A percentile compares a stretch with the other conserved stretches of the same genome.
These are phyloP conservation scores for Momotus momota DNA, from an alignment of 2,797 vertebrate species.

Conservation along the genomic window DNA sequence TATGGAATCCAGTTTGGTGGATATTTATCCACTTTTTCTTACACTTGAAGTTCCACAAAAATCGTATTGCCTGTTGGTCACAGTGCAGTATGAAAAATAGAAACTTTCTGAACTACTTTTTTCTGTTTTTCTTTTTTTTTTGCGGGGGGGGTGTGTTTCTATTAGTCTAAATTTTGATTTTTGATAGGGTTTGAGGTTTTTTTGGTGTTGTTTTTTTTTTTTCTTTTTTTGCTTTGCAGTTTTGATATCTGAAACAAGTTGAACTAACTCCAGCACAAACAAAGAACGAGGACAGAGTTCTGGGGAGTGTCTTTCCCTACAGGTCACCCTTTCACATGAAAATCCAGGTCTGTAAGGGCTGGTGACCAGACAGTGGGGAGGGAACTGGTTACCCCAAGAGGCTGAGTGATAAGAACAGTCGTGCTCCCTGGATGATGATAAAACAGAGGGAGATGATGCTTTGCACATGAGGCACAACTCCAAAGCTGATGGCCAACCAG, in stretches of 20 bases:
- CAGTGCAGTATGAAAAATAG: not conserved
- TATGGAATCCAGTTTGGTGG: conserved; percentile 8
- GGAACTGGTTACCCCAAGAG: accelerated
- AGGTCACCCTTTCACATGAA: not conserved
- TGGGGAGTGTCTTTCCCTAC: not conserved
- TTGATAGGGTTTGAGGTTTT: not conserved
- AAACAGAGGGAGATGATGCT: not conserved
- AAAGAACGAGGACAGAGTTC: not conserved
- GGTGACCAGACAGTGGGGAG: not conserved
- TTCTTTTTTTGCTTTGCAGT: not conserved
- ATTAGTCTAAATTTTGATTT: not conserved
- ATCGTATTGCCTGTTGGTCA: accelerated
- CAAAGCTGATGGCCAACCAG: not conserved
- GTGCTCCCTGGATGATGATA: no score
- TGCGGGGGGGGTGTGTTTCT: no score
- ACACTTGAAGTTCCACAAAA: not conserved
- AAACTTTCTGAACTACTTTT: not conserved
- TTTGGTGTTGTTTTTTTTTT: not conserved
- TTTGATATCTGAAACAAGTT: not conserved
- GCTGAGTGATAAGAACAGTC: not conserved
- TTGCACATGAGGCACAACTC: not conserved
- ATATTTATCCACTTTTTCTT: not conserved
- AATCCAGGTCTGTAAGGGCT: not conserved
- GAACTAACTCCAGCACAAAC: not conserved
- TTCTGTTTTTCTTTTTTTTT: not conserved